phyloP scores from a whole-genome alignment of 2,797 vertebrate species.

The Epinephelus awoara region DNA sequence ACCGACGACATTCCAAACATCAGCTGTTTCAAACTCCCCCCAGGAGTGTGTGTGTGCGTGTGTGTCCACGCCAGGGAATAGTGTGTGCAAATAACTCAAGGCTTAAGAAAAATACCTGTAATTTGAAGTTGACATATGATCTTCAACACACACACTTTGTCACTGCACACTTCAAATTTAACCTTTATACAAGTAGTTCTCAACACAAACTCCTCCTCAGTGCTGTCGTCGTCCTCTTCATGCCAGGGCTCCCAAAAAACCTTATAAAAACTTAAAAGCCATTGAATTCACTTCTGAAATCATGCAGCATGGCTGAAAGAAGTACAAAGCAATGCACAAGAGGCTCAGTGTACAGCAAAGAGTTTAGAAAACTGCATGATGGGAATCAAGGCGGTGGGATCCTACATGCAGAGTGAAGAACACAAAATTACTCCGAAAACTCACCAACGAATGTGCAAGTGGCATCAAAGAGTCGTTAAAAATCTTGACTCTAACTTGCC shows the following conservation, averaged over 20 bases:
- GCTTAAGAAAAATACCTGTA: background rate
- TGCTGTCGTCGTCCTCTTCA: background rate
- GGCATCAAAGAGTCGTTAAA: too few relatives aligned
- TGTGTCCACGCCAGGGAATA: conserved; percentile 5
- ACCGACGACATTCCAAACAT: conserved; percentile 34
- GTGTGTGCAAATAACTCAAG: conserved; percentile 17
- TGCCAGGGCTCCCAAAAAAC: background rate
- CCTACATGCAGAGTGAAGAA: too few relatives aligned
- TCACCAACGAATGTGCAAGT: too few relatives aligned
- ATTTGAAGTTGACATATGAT: background rate
- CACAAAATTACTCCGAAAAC: too few relatives aligned
- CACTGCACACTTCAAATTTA: background rate
- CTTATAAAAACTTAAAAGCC: too few relatives aligned
- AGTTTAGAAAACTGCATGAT: too few relatives aligned
- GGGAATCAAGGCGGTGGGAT: too few relatives aligned
- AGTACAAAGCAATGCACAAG: too few relatives aligned
- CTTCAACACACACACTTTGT: accelerated
- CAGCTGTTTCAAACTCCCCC: conserved; percentile 34
- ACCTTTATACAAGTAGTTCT: background rate
- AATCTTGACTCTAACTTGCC: too few relatives aligned
- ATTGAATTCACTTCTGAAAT: too few relatives aligned
- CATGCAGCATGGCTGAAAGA: too few relatives aligned
- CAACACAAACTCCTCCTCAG: background rate
- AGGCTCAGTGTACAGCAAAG: too few relatives aligned
- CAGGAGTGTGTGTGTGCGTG: background rate